Evolutionary conservation across 2,113 vertebrate species (phyloP), one percentile per base, ranked within the genome.

Genomic region (Mustela nigripes): DNA sequence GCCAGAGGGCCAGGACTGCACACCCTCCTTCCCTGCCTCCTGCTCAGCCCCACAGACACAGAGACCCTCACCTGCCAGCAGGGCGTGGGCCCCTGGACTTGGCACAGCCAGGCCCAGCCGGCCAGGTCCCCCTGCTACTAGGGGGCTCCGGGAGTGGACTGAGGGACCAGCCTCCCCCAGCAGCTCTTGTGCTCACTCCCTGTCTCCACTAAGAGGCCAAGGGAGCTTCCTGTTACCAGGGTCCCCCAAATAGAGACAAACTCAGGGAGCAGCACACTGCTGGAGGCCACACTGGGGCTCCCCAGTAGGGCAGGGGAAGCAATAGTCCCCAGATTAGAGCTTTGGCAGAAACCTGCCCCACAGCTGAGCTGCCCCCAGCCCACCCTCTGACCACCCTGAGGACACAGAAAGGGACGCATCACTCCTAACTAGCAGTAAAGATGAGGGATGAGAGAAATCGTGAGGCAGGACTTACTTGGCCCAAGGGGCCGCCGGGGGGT

Each of bases 391-490:
- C 84, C 96, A 92, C 94, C 91, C 48, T 12, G 45, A 94, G 83
- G 96, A 85, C 53, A 53, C 28, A 95, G 98, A 97, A 98, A 97
- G 94, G 97, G 92, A 92, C 94, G 96, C 86, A 48, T 92, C 97
- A 83, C 95, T 97, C 96, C 98, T 98, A 89, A 97, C 60, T 97
- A 98, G 98, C 98, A 98, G 96, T 95, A 95, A 95, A 56, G 6
- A 99, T 89, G 94, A 63, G 1, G 28, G 6, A 67, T 16, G 14
- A 95, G 63, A 93, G 93, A 99, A 98, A 99, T 99, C 99, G 99
- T 99, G 99, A 99, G 99, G 99, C 98, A 97, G 97, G 79, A 97
- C 98, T 98, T 96, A 58, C 98, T 98, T 98, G 98, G 98, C 99
- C 97, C 98, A 97, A 24, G 98, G 98, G 98, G 98, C 67, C 96